phyloP scores from a whole-genome alignment of 2,113 vertebrate species.

The Dolichotis patagonum region DNA sequence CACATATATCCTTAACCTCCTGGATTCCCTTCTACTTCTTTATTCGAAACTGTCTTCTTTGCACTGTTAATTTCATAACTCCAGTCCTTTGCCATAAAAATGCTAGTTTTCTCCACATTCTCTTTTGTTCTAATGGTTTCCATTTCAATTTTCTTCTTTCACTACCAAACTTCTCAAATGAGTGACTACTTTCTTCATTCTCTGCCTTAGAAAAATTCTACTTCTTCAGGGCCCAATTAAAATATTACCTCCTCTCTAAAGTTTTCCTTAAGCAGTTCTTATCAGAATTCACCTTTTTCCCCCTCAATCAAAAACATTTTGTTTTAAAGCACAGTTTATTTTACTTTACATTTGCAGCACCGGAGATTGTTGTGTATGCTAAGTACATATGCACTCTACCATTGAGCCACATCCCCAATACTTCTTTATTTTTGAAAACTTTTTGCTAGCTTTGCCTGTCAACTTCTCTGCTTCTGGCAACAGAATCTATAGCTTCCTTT shows the following conservation, averaged over 20 bases:
- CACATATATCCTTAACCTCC: neutral
- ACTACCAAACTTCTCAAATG: constrained; percentile 46
- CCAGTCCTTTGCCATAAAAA: constrained; percentile 23
- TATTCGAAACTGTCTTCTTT: neutral
- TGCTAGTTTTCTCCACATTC: constrained; percentile 29
- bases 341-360: neutral
- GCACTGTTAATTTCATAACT: constrained; percentile 14
- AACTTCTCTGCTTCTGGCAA: neutral
- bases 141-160: constrained; percentile 63
- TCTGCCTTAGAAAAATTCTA: constrained; percentile 60
- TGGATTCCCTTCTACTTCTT: constrained; percentile 4
- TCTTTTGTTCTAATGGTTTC: constrained; percentile 24
- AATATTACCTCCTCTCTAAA: constrained; percentile 33
- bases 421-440: neutral
- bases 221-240: constrained; percentile 53
- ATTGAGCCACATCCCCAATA: neutral
- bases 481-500: neutral
- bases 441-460: neutral
- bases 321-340: neutral
- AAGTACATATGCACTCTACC: neutral
- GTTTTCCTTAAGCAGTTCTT: constrained; percentile 48
- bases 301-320: neutral
- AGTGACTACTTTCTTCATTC: constrained; percentile 47
- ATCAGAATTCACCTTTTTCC: constrained; percentile 38
- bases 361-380: neutral